Conservation (phyloP, 2,797 vertebrate genomes). For the Falco berigora region DNA sequence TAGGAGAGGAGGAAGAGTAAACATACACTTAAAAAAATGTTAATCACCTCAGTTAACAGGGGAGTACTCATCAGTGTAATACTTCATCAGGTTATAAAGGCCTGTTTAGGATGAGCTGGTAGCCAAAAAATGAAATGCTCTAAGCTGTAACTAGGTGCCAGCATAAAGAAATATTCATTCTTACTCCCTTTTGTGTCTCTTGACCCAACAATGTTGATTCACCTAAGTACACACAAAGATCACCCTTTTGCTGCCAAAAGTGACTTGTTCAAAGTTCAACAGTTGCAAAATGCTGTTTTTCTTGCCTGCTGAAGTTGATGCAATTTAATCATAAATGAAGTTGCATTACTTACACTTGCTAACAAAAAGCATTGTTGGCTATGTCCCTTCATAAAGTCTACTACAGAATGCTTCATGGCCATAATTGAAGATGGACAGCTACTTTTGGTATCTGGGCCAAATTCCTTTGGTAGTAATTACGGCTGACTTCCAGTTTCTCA, state of each 20-base stretch:
- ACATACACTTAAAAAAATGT: background rate
- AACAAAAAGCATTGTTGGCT: background rate
- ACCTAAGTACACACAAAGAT: background rate
- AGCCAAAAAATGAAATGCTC: background rate
- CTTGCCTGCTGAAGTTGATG: background rate
- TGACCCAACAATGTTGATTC: background rate
- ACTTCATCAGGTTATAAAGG: background rate
- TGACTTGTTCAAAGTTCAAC: background rate
- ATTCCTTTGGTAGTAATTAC: slow-evolving; percentile 20
- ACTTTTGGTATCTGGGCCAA: background rate
- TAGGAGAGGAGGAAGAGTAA: background rate
- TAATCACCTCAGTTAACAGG: background rate
- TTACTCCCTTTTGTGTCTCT: background rate
- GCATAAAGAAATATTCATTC: background rate
- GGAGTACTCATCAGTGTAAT: background rate
- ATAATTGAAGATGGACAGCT: background rate
- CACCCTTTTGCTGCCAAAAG: background rate
- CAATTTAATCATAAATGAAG: background rate
- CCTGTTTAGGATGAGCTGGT: background rate
- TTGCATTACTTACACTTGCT: background rate
- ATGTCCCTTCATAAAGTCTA: background rate
- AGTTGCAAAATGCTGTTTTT: background rate
- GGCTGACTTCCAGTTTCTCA: background rate
- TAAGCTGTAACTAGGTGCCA: background rate
- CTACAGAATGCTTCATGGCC: background rate